phyloP scores from a whole-genome alignment of 2,888 invertebrate species.

The Tineola bisselliella region DNA sequence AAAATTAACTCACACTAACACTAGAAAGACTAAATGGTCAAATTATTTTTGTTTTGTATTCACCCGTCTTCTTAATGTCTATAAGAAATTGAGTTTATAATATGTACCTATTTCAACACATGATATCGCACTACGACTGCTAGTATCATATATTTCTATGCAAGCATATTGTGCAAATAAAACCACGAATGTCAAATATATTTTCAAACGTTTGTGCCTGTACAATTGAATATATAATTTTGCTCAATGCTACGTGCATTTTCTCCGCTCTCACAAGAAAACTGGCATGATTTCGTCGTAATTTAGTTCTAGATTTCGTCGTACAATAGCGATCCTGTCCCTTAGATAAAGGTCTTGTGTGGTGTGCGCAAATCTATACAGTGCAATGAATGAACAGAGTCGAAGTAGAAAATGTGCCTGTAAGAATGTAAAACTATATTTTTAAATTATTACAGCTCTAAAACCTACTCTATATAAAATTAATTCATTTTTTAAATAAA shows the following conservation, averaged over 20 bases:
- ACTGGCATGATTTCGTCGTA: slow-evolving; percentile 46
- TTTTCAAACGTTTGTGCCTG: not conserved
- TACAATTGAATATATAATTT: not conserved
- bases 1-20: no score
- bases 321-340: slow-evolving; percentile 43
- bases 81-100: no score
- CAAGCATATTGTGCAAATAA: no score
- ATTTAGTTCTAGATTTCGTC: slow-evolving; percentile 43
- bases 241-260: not conserved
- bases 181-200: not conserved
- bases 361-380: slow-evolving; percentile 15
- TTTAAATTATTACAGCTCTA: no score
- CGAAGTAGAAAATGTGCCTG: not conserved
- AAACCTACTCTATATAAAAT: no score
- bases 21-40: no score
- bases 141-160: no score
- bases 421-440: no score
- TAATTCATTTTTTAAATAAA: no score
- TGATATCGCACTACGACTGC: not conserved
- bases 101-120: no score
- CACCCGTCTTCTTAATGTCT: no score
- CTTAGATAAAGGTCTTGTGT: slow-evolving; percentile 36
- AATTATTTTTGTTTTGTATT: no score
- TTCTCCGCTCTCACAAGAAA: slow-evolving; percentile 26
- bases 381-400: slow-evolving; percentile 28